phyloP scores from a whole-genome alignment of 2,113 vertebrate genomes.

The Thamnaconus septentrionalis region DNA sequence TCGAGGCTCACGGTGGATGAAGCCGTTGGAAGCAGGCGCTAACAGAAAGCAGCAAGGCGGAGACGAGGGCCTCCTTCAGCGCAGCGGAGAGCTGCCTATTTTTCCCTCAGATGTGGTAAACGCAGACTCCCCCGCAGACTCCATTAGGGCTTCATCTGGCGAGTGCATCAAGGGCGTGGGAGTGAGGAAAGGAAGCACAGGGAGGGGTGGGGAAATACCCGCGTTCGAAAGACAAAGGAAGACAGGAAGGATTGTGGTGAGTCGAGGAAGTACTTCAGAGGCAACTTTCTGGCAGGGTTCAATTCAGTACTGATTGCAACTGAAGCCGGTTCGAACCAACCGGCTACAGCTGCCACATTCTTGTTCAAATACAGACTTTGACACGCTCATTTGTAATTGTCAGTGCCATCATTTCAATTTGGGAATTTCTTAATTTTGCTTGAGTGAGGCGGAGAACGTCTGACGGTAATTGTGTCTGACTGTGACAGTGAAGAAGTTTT shows the following conservation, averaged over 20 bases:
- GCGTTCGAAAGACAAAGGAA: constrained; percentile 22
- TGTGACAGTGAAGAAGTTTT: too few relatives aligned
- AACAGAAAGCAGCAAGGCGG: constrained; percentile 30
- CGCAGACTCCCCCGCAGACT: constrained; percentile 74
- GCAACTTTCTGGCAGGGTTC: too few relatives aligned
- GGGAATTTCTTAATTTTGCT: too few relatives aligned
- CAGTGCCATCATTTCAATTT: too few relatives aligned
- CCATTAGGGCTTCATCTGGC: constrained; percentile 71
- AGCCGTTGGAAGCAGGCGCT: constrained; percentile 50
- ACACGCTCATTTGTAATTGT: too few relatives aligned
- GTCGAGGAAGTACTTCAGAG: neutral
- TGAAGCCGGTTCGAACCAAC: too few relatives aligned
- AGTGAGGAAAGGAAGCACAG: constrained; percentile 24
- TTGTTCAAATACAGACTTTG: too few relatives aligned
- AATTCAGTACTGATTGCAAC: too few relatives aligned
- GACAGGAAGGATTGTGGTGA: neutral
- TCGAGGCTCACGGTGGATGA: constrained; percentile 44
- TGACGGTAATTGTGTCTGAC: too few relatives aligned
- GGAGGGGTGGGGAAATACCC: constrained; percentile 21
- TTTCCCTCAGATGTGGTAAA: constrained; percentile 72
- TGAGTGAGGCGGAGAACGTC: too few relatives aligned
- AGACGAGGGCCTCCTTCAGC: constrained; percentile 39
- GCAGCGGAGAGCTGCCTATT: constrained; percentile 60
- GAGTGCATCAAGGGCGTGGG: constrained; percentile 39
- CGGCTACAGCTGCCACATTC: too few relatives aligned